Evolutionary conservation across 2,888 invertebrate species (phyloP), one percentile per base, ranked within the genome.

Genomic region (Clunio marinus): DNA sequence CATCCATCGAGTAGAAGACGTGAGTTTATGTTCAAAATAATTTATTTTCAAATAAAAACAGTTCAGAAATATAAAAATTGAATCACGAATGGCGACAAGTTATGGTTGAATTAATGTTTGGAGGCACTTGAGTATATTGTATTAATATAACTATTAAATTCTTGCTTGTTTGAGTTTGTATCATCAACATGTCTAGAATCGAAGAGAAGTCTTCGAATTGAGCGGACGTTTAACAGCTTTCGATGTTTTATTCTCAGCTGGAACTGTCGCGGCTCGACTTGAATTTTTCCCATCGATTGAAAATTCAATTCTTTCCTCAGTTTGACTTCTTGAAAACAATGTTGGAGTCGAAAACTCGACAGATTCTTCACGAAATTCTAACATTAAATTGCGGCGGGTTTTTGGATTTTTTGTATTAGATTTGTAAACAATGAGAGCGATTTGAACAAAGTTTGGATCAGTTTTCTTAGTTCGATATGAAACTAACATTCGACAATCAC

Each of bases 351-450:
- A 51, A 2, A 17, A 2, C 8, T 51, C 51, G 10, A 8, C 51
- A 17, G 22, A 17, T 22, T 63, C 27, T 17, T 7, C 20, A 15
- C 17, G 17, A 22, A 60, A 60, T 20, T 60, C 32, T 1, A 17
- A n/a, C 37, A 63, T 25, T 10, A 63, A 17, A 45, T 63, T 63
- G 2, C 63, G 41, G 7, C 63, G 63, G 8, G 27, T 3, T 25
- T 63, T 63, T 3, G 20, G 13, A 46, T 46, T 63, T 8, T 20
- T 45, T 2, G 63, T 28, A 27, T 57, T 57, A 27, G 4, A 27
- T 46, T 63, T 63, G 15, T 63, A 63, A 8, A 63, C 45, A 27
- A 63, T 63, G 20, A 63, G 22, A 27, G 63, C 63, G 15, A 63
- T 46, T 27, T 63, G 63, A 46, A 63, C 46, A 24, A n/a, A 8